Conservation (phyloP, 2,888 invertebrate genomes). For the Fragum fragum region DNA sequence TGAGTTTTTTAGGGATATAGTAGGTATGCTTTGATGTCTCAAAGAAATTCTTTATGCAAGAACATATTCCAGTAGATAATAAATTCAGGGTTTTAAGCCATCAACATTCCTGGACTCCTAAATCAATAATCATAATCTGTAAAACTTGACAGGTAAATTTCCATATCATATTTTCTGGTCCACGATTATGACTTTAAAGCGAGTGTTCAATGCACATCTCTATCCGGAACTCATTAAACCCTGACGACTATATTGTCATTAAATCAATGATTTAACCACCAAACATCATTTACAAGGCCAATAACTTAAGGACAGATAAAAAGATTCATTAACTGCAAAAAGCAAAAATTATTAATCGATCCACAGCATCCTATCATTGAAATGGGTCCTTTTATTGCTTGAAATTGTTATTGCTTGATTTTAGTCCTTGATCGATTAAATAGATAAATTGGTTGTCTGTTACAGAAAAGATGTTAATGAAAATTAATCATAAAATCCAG, state of each 20-base stretch:
- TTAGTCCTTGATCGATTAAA: not conserved
- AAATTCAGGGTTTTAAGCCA: constrained; percentile 6
- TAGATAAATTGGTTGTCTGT: too few relatives aligned
- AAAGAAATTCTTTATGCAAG: too few relatives aligned
- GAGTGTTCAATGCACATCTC: constrained; percentile 15
- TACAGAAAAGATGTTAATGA: too few relatives aligned
- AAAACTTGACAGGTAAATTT: constrained; percentile 28
- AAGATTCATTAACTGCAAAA: constrained; percentile 28
- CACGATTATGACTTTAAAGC: constrained; percentile 15
- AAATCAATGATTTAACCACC: constrained; percentile 10
- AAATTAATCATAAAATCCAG: too few relatives aligned
- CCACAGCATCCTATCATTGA: not conserved
- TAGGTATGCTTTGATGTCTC: too few relatives aligned
- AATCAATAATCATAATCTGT: constrained; percentile 28
- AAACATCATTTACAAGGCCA: constrained; percentile 15
- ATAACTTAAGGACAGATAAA: constrained; percentile 22
- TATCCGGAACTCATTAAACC: constrained; percentile 29
- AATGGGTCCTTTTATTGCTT: not conserved
- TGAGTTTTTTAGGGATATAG: too few relatives aligned
- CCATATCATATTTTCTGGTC: constrained; percentile 25
- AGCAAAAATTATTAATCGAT: constrained; percentile 10
- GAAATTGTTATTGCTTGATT: not conserved
- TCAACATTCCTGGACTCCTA: not conserved
- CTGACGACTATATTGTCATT: not conserved
- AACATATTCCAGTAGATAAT: not conserved